phyloP scores from a whole-genome alignment of 2,113 vertebrate species.

The Hepsetus odoe region DNA sequence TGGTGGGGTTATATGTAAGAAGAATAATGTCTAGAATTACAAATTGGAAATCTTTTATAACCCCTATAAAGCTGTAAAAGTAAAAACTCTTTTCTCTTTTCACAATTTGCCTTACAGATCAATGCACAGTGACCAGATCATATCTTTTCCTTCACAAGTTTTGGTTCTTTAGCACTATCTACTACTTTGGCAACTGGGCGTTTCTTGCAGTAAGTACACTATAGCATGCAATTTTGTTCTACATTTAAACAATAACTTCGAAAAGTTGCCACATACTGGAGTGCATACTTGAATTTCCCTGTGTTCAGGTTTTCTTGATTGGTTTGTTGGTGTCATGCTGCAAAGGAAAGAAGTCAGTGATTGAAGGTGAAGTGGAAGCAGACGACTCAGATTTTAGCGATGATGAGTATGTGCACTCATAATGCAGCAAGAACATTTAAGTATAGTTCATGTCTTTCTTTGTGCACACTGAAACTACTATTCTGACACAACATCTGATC shows the following conservation, averaged over 20 bases:
- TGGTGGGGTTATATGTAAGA: too few species aligned
- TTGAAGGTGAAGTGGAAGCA: constrained; percentile 93
- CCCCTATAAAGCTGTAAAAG: too few species aligned
- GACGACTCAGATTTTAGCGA: constrained; percentile 95
- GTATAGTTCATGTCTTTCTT: too few species aligned
- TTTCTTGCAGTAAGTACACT: constrained; percentile 89
- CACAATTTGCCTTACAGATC: constrained; percentile 78
- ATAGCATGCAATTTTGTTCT: not conserved
- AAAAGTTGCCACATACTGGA: too few species aligned
- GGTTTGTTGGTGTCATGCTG: constrained; percentile 93
- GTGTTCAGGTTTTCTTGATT: constrained; percentile 86
- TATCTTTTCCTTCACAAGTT: constrained; percentile 99
- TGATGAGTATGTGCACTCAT: constrained; percentile 80
- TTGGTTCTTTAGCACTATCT: constrained; percentile 97
- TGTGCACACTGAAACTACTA: not conserved
- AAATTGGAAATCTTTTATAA: too few species aligned
- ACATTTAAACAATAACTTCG: too few species aligned
- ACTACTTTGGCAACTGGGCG: constrained; percentile 98
- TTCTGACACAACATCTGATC: not conserved
- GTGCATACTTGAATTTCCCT: too few species aligned
- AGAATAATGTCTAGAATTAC: too few species aligned
- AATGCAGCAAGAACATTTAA: not conserved
- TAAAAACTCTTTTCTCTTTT: not conserved
- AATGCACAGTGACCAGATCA: constrained; percentile 91
- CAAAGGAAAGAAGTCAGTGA: constrained; percentile 95